phyloP scores from a whole-genome alignment of 2,113 vertebrate species.

The Perca schrenkii region DNA sequence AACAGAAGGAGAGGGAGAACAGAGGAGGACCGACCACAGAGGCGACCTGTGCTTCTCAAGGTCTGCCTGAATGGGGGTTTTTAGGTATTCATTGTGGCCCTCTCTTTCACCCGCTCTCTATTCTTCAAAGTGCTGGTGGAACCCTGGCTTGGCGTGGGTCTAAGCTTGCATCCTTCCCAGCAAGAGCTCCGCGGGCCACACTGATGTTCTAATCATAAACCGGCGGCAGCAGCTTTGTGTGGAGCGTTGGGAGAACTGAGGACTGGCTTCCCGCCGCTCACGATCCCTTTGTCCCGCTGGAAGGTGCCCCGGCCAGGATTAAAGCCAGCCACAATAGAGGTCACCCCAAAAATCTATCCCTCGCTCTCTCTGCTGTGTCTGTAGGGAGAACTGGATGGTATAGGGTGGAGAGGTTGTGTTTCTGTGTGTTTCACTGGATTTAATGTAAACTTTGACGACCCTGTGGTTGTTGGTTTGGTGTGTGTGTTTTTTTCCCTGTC shows the following conservation, averaged over 20 bases:
- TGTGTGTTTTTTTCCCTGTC: no score
- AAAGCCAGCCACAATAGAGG: conserved; percentile 70
- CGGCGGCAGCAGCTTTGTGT: conserved; percentile 74
- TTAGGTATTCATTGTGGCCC: conserved; percentile 82
- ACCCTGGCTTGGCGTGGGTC: conserved; percentile 78
- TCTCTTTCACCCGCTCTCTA: conserved; percentile 67
- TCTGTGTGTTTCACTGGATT: conserved; percentile 3
- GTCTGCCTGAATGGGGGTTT: conserved; percentile 73
- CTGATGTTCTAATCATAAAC: conserved; percentile 84
- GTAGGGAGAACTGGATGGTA: conserved; percentile 7
- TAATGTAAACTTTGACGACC: not conserved
- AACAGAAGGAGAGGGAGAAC: conserved; percentile 65
- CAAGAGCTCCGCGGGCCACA: conserved; percentile 61
- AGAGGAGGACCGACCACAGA: conserved; percentile 67
- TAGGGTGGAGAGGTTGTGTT: not conserved
- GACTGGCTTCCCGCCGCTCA: conserved; percentile 76
- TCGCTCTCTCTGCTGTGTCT: conserved; percentile 35
- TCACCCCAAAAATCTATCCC: conserved; percentile 67
- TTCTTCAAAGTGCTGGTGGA: conserved; percentile 67
- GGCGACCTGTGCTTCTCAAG: conserved; percentile 77
- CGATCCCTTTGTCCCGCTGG: conserved; percentile 73
- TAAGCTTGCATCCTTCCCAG: conserved; percentile 73
- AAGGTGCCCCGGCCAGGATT: conserved; percentile 76
- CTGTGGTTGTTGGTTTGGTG: no score
- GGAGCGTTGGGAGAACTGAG: conserved; percentile 68